These are phyloP conservation scores for Dorcus hopei DNA, from an alignment of 2,888 invertebrate genomes.

Conservation along the genomic window DNA sequence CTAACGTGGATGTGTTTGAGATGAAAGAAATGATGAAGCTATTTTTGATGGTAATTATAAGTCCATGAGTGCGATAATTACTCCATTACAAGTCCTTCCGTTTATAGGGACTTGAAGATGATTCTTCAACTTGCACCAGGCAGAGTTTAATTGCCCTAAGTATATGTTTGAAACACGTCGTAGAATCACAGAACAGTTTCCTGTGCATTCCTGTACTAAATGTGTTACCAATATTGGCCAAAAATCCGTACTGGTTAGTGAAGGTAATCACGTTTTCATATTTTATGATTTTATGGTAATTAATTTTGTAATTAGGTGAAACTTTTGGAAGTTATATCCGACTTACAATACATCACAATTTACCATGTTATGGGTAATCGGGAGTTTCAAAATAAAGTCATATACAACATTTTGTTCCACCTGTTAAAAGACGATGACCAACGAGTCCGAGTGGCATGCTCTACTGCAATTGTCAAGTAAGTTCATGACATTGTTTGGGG, in stretches of 20 bases:
- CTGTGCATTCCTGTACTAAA: slow-evolving; percentile 59
- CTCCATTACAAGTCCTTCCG: slow-evolving; percentile 17
- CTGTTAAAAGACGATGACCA: slow-evolving; percentile 73
- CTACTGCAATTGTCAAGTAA: slow-evolving; percentile 64
- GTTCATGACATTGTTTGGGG: slow-evolving; percentile 17
- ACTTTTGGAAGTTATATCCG: slow-evolving; percentile 60
- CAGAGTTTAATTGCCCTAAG: slow-evolving; percentile 66
- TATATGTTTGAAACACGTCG: slow-evolving; percentile 56
- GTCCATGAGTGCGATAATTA: neutral
- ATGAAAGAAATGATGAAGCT: slow-evolving; percentile 54
- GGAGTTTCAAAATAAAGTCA: slow-evolving; percentile 58
- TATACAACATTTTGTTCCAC: slow-evolving; percentile 60
- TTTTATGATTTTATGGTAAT: no score
- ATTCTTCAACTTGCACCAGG: slow-evolving; percentile 71
- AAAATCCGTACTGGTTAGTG: slow-evolving; percentile 82
- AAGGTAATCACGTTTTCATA: slow-evolving; percentile 56
- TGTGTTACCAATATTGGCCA: slow-evolving; percentile 60
- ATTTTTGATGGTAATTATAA: slow-evolving; percentile 53
- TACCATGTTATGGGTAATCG: slow-evolving; percentile 52
- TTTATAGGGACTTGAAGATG: slow-evolving; percentile 67
- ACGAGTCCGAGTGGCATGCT: slow-evolving; percentile 70
- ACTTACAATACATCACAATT: slow-evolving; percentile 59
- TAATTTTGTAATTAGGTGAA: slow-evolving; percentile 52
- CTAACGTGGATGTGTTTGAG: slow-evolving; percentile 36
- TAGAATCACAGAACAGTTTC: slow-evolving; percentile 61